A percentile compares a stretch with the other conserved stretches of the same genome.
These are phyloP conservation scores for Trichonephila clavata DNA, from an alignment of 1,140 invertebrate species.

Conservation along the genomic window DNA sequence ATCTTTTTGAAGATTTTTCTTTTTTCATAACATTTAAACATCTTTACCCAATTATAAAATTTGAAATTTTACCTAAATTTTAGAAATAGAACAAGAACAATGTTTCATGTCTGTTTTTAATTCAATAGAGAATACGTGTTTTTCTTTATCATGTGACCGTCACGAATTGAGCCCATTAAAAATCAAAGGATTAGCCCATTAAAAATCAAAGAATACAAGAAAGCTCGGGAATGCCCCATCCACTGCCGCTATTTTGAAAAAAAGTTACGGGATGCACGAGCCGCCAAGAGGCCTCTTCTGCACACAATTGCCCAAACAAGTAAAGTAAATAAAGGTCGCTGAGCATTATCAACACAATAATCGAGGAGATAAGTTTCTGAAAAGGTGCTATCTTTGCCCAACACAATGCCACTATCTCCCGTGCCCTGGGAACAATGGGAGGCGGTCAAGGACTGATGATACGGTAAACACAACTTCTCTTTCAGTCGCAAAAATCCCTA, in stretches of 20 bases:
- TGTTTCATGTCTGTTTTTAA: too few species aligned
- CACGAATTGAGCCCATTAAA: too few species aligned
- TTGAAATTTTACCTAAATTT: too few species aligned
- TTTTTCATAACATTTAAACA: too few species aligned
- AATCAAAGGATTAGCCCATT: too few species aligned
- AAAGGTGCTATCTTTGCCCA: neutral
- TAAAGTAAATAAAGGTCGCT: neutral
- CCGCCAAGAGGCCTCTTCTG: neutral
- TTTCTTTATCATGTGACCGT: too few species aligned
- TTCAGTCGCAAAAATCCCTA: neutral
- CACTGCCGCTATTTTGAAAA: neutral
- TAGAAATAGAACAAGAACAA: too few species aligned
- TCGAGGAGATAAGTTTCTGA: neutral
- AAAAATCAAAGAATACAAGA: too few species aligned
- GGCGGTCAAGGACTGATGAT: slow-evolving; percentile 39
- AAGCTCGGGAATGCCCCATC: too few species aligned
- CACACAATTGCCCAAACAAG: slow-evolving; percentile 1
- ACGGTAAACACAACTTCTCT: neutral
- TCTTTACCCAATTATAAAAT: too few species aligned
- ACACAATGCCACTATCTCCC: neutral
- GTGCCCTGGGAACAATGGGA: slow-evolving; percentile 6
- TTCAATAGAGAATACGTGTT: too few species aligned
- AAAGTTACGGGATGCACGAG: neutral
- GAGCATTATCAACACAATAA: slow-evolving; percentile 1
- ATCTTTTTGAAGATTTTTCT: too few species aligned